phyloP scores from a whole-genome alignment of 2,888 invertebrate species.

The Phyllotreta cruciferae region DNA sequence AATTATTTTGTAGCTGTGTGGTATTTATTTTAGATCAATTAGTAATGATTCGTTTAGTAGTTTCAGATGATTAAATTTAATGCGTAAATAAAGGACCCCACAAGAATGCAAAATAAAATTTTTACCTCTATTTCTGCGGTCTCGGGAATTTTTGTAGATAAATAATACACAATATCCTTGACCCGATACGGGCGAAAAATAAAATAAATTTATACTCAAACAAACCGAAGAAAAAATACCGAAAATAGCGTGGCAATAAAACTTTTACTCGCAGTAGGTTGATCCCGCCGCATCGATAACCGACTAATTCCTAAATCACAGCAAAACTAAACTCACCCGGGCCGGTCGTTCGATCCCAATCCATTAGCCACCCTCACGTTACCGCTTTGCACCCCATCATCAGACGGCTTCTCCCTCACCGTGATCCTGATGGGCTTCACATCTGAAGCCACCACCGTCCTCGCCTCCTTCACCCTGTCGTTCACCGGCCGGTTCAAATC shows the following conservation, averaged over 20 bases:
- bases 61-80: no score
- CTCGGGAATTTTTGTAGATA: no score
- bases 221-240: not conserved
- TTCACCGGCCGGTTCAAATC: slow-evolving; percentile 40
- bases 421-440: slow-evolving; percentile 58
- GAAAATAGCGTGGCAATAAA: slow-evolving; percentile 31
- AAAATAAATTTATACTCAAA: no score
- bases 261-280: slow-evolving; percentile 31
- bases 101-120: no score
- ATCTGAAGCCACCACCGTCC: slow-evolving; percentile 56
- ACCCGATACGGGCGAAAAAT: no score
- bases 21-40: no score
- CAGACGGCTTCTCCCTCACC: slow-evolving; percentile 57
- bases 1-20: no score
- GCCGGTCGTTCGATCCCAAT: slow-evolving; percentile 52
- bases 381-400: slow-evolving; percentile 59
- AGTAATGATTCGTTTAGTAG: no score
- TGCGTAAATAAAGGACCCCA: no score
- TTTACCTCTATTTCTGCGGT: no score
- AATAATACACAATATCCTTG: no score
- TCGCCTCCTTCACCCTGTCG: slow-evolving; percentile 53
- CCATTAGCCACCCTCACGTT: slow-evolving; percentile 57
- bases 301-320: slow-evolving; percentile 14
- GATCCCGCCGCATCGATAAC: slow-evolving; percentile 28
- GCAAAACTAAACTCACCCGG: slow-evolving; percentile 53